These are phyloP conservation scores for Papilio dardanus DNA, from an alignment of 1,140 invertebrate species.

Conservation along the genomic window DNA sequence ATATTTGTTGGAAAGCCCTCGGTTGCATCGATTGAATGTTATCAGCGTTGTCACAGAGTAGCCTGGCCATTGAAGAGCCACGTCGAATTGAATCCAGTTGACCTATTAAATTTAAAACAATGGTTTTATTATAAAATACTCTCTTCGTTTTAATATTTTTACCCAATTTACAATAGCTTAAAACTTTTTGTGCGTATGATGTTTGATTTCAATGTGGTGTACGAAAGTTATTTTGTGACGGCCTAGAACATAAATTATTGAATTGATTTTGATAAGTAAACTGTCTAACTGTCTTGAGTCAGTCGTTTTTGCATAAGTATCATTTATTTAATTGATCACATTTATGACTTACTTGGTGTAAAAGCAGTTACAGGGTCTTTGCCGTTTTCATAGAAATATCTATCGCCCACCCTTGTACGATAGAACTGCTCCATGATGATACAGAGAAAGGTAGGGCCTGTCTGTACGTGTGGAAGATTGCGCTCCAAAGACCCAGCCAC, in stretches of 20 bases:
- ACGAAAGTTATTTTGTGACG: too few species aligned
- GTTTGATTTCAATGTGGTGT: too few species aligned
- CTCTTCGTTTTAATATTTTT: too few species aligned
- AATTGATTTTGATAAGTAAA: too few species aligned
- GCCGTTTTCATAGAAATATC: slow-evolving; percentile 92
- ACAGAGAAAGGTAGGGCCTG: slow-evolving; percentile 96
- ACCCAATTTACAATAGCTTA: too few species aligned
- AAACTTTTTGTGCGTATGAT: too few species aligned
- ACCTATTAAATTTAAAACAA: slow-evolving; percentile 48
- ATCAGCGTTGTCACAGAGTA: slow-evolving; percentile 77
- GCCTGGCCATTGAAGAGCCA: slow-evolving; percentile 70
- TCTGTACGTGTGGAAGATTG: slow-evolving; percentile 88
- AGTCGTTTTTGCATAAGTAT: too few species aligned
- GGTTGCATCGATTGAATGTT: slow-evolving; percentile 68
- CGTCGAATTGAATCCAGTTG: slow-evolving; percentile 74
- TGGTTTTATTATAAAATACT: not conserved
- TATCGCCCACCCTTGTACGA: slow-evolving; percentile 90
- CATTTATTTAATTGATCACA: too few species aligned
- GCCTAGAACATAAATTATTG: too few species aligned
- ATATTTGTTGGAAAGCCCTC: slow-evolving; percentile 68
- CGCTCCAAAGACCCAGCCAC: slow-evolving; percentile 92
- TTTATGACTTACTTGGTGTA: slow-evolving; percentile 85
- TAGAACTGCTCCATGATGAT: slow-evolving; percentile 95
- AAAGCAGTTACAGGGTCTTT: slow-evolving; percentile 86
- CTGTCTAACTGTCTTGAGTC: too few species aligned